These are phyloP conservation scores for Salvator merianae DNA, from an alignment of 2,113 vertebrate species.

Conservation along the genomic window DNA sequence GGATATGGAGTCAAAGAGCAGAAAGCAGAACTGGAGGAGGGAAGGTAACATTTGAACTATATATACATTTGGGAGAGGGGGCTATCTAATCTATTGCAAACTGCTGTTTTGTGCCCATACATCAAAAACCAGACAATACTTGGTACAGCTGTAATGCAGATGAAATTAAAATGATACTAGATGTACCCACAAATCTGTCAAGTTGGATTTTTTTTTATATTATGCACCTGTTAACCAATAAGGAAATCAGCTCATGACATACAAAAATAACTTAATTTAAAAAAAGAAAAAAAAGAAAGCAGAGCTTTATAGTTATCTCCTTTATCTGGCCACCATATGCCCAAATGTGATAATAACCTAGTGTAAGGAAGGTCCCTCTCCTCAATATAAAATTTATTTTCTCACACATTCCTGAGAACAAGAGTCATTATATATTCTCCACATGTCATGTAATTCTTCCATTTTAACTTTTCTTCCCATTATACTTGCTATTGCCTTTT, in stretches of 20 bases:
- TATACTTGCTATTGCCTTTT: constrained; percentile 47
- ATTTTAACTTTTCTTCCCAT: constrained; percentile 37
- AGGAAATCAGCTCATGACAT: background rate
- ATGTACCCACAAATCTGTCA: background rate
- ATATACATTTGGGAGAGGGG: background rate
- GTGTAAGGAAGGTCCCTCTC: background rate
- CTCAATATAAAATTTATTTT: constrained; percentile 9
- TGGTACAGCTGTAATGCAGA: background rate
- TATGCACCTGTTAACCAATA: background rate
- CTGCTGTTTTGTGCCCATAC: background rate
- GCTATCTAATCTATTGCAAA: background rate
- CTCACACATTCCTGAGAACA: constrained; percentile 4
- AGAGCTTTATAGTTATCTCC: background rate
- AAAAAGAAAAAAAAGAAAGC: background rate
- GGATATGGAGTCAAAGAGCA: too few species aligned
- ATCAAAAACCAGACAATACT: background rate
- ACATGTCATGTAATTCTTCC: constrained; percentile 45
- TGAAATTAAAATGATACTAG: background rate
- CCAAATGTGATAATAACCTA: constrained; percentile 20
- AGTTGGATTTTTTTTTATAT: background rate
- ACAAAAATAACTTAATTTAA: background rate
- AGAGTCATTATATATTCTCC: constrained; percentile 38
- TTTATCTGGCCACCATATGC: background rate
- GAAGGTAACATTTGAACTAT: too few species aligned
- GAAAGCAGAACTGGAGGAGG: too few species aligned